Base-by-base conservation (phyloP, 2,113 vertebrate species). In the Indri indri region DNA sequence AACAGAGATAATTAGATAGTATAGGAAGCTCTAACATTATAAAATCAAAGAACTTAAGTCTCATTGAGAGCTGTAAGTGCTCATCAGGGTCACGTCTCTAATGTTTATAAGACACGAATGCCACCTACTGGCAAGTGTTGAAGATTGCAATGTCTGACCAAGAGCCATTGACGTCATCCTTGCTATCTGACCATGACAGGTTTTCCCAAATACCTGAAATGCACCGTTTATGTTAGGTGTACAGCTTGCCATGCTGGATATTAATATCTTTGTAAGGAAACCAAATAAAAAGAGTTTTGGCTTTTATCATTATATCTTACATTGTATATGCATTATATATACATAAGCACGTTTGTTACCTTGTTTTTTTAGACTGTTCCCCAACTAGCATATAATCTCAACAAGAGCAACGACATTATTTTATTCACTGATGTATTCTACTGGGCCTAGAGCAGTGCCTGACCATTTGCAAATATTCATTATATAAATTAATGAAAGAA, bases 1-100 rank as follows among this genome's bases (percentile, higher is more conserved):
- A 76, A 96, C 96, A 97, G 97, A 95, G 98, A 98, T 98, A 98
- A 98, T 98, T 98, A 98, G 98, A 96, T 90, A 98, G 96, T 94
- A 97, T 82, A 96, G 94, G 97, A 98, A 98, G 97, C 83, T 74
- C 93, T 96, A 91, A 65, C 95, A 98, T 97, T 98, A 98, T 93
- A 97, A 98, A 98, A 98, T 96, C 97, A 98, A 97, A 97, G 95
- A 97, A 96, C 83, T 95, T 95, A 66, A 97, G 86, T 76, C 94
- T 97, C 88, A n/a, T 86, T 96, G 81, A 96, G 89, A 97, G 59
- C 95, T 73, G 0, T 25, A 73, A 91, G 86, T 93, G 95, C 92
- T 89, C 74, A 87, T 94, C 85, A 66, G 70, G 40, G 2, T 0
- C 32, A 5, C 63, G 63, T 82, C 65, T 89, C 84, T 54, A 47